These are phyloP conservation scores for Papilio aristodemus DNA, from an alignment of 1,140 invertebrate species.

Conservation along the genomic window DNA sequence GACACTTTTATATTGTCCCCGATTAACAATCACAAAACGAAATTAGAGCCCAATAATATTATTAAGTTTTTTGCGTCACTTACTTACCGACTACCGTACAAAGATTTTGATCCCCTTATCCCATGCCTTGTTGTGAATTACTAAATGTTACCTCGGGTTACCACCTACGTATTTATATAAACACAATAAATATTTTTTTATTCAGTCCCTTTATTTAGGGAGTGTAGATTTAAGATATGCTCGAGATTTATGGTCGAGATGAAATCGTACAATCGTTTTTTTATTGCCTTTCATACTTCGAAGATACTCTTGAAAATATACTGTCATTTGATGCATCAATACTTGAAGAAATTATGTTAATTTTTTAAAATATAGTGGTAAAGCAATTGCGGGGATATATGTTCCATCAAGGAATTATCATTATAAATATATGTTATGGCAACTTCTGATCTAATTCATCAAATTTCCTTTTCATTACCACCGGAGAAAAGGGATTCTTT, in stretches of 20 bases:
- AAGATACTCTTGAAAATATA: neutral
- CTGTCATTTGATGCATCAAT: neutral
- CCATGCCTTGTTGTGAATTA: slow-evolving; percentile 60
- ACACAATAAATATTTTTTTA: slow-evolving; percentile 76
- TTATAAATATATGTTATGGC: too few relatives aligned
- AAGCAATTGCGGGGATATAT: too few relatives aligned
- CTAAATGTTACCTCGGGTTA: slow-evolving; percentile 60
- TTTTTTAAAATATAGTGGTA: too few relatives aligned
- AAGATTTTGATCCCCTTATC: slow-evolving; percentile 47
- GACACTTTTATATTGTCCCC: slow-evolving; percentile 69
- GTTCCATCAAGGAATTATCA: too few relatives aligned
- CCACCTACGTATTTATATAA: slow-evolving; percentile 76
- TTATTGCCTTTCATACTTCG: neutral
- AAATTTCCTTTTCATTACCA: too few relatives aligned
- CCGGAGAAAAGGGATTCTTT: too few relatives aligned
- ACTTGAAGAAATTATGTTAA: neutral
- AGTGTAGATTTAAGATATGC: slow-evolving; percentile 54
- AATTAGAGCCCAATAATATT: slow-evolving; percentile 79
- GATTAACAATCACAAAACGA: slow-evolving; percentile 70
- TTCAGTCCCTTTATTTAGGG: slow-evolving; percentile 48
- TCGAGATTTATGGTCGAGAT: slow-evolving; percentile 38
- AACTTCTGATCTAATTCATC: too few relatives aligned
- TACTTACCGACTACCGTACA: slow-evolving; percentile 40
- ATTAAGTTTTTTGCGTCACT: slow-evolving; percentile 58
- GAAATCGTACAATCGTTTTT: slow-evolving; percentile 32